phyloP scores from a whole-genome alignment of 2,797 vertebrate species.

The Gorsachius magnificus region DNA sequence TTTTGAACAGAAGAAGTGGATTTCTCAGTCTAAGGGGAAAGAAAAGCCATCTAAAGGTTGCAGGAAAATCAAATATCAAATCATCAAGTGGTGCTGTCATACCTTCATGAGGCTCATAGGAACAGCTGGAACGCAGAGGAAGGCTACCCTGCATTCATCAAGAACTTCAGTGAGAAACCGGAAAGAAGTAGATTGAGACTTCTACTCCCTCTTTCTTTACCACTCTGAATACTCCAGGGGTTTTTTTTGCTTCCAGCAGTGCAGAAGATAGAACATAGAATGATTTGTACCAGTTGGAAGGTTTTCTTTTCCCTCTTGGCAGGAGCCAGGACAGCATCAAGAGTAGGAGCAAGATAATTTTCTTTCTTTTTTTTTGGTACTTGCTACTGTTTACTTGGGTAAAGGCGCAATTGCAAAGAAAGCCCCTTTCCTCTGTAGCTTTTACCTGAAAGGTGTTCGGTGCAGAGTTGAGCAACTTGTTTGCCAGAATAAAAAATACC shows the following conservation, averaged over 20 bases:
- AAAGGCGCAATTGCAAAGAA: background rate
- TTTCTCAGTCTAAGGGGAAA: background rate
- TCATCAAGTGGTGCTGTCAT: background rate
- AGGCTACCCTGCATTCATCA: background rate
- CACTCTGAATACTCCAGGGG: background rate
- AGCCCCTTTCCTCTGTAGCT: background rate
- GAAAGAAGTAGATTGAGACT: background rate
- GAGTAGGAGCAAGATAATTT: background rate
- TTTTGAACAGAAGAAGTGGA: background rate
- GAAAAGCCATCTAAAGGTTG: background rate
- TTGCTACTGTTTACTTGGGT: background rate
- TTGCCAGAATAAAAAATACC: background rate
- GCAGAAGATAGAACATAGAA: background rate
- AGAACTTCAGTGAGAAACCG: background rate
- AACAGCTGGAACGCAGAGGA: background rate
- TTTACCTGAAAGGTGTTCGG: background rate
- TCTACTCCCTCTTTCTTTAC: background rate
- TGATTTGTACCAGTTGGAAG: background rate
- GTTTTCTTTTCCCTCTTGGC: background rate
- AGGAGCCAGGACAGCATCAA: background rate
- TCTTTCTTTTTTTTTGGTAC: background rate
- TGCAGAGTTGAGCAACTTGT: background rate
- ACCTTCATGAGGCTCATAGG: background rate
- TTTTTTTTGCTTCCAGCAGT: background rate
- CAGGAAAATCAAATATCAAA: background rate